Evolutionary conservation across 1,140 invertebrate species (phyloP).

Genomic region (Aphelenchoides besseyi): DNA sequence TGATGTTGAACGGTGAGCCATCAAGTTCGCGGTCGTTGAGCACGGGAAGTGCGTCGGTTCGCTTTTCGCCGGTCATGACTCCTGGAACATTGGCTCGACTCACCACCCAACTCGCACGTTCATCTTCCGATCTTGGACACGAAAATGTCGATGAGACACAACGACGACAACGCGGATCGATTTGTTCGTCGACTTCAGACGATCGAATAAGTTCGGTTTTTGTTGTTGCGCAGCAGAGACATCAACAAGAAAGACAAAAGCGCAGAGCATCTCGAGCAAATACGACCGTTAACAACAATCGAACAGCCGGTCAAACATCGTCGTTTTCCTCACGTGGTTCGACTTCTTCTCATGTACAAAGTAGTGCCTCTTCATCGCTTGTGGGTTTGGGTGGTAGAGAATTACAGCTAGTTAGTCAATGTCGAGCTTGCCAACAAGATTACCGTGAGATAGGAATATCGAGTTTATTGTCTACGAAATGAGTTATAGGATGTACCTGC

Average conservation of each 20-base stretch:
- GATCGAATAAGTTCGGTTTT: neutral
- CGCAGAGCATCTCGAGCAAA: neutral
- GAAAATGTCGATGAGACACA: neutral
- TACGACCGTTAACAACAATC: neutral
- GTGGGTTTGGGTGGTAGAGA: constrained; percentile 21
- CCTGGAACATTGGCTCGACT: constrained; percentile 8
- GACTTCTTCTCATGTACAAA: constrained; percentile 10
- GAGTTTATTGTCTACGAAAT: too few relatives aligned
- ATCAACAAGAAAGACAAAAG: neutral
- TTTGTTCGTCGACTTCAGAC: constrained; percentile 18
- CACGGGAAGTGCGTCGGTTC: neutral
- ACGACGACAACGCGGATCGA: constrained; percentile 1
- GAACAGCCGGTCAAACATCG: constrained; percentile 8
- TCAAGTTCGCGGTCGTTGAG: constrained; percentile 6
- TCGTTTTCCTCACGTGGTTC: constrained; percentile 11
- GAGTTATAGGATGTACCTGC: too few relatives aligned
- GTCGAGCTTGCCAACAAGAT: constrained; percentile 22
- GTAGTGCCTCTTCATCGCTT: constrained; percentile 6
- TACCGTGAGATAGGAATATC: too few relatives aligned
- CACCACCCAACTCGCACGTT: constrained; percentile 11
- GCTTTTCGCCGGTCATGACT: neutral
- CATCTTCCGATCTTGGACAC: constrained; percentile 7
- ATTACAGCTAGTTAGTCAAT: constrained; percentile 20
- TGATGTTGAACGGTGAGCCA: neutral
- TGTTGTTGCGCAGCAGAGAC: neutral